Evolutionary conservation across 30 jellyfish, hydroid and myxozoan genomes (phyloP).

Genomic region (Cassiopea andromeda): DNA sequence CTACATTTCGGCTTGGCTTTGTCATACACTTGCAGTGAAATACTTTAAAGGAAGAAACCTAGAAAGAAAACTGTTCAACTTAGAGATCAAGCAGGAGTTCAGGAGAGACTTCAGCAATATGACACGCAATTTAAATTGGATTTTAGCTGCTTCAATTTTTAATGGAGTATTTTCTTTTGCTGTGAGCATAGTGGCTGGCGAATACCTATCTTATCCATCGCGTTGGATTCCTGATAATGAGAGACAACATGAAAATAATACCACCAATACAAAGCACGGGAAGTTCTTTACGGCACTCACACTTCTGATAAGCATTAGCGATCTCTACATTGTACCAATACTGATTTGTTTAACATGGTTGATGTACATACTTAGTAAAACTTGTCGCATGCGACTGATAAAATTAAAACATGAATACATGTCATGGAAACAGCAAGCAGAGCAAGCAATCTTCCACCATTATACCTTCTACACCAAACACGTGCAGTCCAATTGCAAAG

Average conservation of each 20-base stretch:
- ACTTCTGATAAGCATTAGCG: slow-evolving; percentile 8
- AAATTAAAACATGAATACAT: not conserved
- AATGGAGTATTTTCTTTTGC: not conserved
- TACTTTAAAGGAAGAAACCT: not conserved
- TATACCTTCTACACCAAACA: not conserved
- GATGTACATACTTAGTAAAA: slow-evolving; percentile 32
- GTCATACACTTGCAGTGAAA: not conserved
- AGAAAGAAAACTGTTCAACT: not conserved
- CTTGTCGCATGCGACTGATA: slow-evolving; percentile 10
- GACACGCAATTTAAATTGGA: not conserved
- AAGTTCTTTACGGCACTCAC: not conserved
- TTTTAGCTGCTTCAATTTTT: not conserved
- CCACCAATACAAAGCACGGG: not conserved
- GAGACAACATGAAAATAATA: not conserved
- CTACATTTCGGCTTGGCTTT: slow-evolving; percentile 3
- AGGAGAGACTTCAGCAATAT: not conserved
- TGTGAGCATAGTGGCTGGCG: not conserved
- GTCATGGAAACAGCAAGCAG: slow-evolving; percentile 31
- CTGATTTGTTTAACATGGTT: slow-evolving; percentile 30
- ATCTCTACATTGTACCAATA: not conserved
- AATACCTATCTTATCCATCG: not conserved
- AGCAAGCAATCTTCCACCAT: slow-evolving; percentile 27
- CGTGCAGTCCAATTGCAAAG: not conserved
- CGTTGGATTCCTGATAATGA: not conserved
- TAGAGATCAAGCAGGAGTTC: not conserved